Conservation (phyloP, 2,797 vertebrate species). For the Hemibagrus guttatus region DNA sequence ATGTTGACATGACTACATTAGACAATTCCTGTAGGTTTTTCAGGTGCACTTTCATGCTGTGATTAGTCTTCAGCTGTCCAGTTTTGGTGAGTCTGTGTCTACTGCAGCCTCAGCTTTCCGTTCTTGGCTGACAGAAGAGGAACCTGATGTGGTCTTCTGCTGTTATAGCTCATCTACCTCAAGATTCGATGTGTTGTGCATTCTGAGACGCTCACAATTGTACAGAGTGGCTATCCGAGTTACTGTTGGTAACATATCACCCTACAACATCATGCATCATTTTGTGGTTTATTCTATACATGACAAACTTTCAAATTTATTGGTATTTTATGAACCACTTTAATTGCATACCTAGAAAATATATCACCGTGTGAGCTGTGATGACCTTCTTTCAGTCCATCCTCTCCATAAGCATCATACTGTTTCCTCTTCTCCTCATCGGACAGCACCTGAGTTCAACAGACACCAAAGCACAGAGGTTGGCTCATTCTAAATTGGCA, state of each 20-base stretch:
- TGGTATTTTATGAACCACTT: not conserved
- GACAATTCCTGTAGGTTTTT: not conserved
- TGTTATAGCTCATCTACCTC: too few relatives aligned
- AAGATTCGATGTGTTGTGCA: too few relatives aligned
- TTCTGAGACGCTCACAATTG: too few relatives aligned
- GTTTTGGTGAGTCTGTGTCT: too few relatives aligned
- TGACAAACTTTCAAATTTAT: not conserved
- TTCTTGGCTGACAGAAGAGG: too few relatives aligned
- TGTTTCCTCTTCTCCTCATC: slow-evolving; percentile 98
- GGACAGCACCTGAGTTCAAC: slow-evolving; percentile 84
- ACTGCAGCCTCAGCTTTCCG: too few relatives aligned
- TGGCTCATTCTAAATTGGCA: not conserved
- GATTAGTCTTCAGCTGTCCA: not conserved
- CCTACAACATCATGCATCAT: not conserved
- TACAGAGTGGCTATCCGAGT: too few relatives aligned
- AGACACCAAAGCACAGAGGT: slow-evolving; percentile 5
- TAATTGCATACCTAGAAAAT: slow-evolving; percentile 87
- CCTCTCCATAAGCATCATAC: slow-evolving; percentile 92
- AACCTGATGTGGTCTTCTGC: too few relatives aligned
- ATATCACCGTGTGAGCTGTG: slow-evolving; percentile 96
- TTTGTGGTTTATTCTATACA: not conserved
- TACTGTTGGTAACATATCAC: too few relatives aligned
- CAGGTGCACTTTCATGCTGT: not conserved
- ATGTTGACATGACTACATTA: too few relatives aligned
- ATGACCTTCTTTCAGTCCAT: slow-evolving; percentile 95